phyloP scores from a whole-genome alignment of 1,140 invertebrate species.

The Cecropterus lyciades region DNA sequence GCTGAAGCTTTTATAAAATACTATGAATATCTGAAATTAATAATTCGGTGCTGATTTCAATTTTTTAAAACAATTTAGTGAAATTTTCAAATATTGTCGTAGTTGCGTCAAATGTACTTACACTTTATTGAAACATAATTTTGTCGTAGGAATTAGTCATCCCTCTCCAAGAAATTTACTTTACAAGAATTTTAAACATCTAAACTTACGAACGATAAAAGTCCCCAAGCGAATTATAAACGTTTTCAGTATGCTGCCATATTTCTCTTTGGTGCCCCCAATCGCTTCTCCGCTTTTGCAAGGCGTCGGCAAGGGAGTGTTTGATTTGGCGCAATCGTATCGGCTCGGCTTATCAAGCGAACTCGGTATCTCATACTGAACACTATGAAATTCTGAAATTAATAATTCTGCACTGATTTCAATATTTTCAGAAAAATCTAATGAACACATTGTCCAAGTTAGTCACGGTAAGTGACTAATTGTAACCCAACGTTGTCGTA shows the following conservation, averaged over 20 bases:
- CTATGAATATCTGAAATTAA: not conserved
- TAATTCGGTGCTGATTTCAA: not conserved
- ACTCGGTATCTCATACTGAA: not conserved
- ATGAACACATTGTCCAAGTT: no score
- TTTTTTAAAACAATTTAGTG: not conserved
- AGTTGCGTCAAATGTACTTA: no score
- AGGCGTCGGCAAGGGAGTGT: constrained; percentile 57
- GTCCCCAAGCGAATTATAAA: constrained; percentile 60
- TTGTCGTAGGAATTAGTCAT: no score
- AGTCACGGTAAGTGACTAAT: no score
- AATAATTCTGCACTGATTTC: not conserved
- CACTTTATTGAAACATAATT: no score
- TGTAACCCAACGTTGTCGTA: no score
- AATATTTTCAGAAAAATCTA: not conserved
- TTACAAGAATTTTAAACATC: no score
- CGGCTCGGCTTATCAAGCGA: constrained; percentile 40
- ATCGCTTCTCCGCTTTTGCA: constrained; percentile 56
- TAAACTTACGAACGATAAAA: constrained; percentile 49
- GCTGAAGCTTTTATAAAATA: not conserved
- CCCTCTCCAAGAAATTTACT: no score
- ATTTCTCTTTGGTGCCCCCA: constrained; percentile 55
- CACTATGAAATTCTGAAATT: not conserved
- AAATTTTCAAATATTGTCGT: not conserved
- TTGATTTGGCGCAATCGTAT: constrained; percentile 63
- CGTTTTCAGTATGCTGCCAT: constrained; percentile 54